A percentile compares a stretch with the other conserved stretches of the same genome.
Conservation (phyloP, 2,113 vertebrate genomes). For the Tilapia sparmanii region DNA sequence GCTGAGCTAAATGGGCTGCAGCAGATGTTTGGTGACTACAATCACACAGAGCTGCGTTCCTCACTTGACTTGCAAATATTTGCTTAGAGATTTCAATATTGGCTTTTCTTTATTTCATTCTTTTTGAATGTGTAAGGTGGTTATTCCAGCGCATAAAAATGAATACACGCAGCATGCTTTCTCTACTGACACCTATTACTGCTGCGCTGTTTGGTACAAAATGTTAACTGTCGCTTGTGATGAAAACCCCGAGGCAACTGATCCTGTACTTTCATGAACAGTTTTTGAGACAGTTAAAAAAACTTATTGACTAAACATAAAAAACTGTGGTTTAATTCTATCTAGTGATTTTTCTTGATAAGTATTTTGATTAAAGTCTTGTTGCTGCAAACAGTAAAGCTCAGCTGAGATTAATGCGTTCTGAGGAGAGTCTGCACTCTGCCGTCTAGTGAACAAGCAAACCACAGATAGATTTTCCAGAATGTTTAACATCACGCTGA, state of each 20-base stretch:
- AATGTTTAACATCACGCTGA: not conserved
- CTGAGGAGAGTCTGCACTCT: not conserved
- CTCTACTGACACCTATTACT: not conserved
- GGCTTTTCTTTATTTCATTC: conserved; percentile 25
- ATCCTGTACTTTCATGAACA: not conserved
- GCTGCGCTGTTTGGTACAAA: not conserved
- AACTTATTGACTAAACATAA: not conserved
- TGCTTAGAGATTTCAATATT: conserved; percentile 58
- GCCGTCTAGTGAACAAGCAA: not conserved
- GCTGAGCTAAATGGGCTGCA: conserved; percentile 58
- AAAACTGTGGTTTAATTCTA: not conserved
- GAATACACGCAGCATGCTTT: not conserved
- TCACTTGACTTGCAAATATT: conserved; percentile 69
- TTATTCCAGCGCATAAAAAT: not conserved
- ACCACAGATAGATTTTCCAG: not conserved
- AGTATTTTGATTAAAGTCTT: not conserved
- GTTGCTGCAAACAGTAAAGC: not conserved
- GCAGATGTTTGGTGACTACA: conserved; percentile 66
- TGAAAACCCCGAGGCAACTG: not conserved
- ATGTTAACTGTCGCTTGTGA: not conserved
- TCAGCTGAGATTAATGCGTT: not conserved
- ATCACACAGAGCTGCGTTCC: conserved; percentile 28
- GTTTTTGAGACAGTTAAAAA: not conserved
- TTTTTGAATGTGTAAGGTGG: conserved; percentile 14
- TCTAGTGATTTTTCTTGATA: not conserved